Evolutionary conservation across 2,888 invertebrate genomes (phyloP).

Genomic region (Baronia brevicornis): DNA sequence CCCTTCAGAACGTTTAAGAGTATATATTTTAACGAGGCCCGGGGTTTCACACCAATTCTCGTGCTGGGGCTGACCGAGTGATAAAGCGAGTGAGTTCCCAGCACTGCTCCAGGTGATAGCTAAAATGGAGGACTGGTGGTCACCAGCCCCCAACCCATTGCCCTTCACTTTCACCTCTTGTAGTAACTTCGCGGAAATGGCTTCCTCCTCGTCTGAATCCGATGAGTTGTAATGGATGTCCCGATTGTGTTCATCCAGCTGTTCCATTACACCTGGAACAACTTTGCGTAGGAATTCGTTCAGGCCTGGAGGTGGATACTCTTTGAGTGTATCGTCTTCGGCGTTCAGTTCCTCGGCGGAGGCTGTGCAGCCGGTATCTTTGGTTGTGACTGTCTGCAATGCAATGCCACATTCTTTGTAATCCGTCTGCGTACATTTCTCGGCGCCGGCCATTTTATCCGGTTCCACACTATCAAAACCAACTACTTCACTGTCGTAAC

Average conservation of each 20-base stretch:
- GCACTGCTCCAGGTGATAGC: constrained; percentile 51
- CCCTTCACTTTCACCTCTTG: constrained; percentile 43
- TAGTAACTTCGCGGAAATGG: constrained; percentile 36
- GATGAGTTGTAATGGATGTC: constrained; percentile 41
- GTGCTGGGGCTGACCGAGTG: constrained; percentile 47
- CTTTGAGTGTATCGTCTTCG: constrained; percentile 31
- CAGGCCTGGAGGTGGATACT: constrained; percentile 47
- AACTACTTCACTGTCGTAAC: constrained; percentile 53
- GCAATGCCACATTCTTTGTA: constrained; percentile 33
- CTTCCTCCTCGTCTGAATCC: constrained; percentile 59
- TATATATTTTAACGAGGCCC: constrained; percentile 50
- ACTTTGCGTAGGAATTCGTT: constrained; percentile 56
- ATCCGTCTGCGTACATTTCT: constrained; percentile 49
- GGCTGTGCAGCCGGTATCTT: constrained; percentile 37
- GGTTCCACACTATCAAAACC: constrained; percentile 49
- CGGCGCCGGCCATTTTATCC: constrained; percentile 27
- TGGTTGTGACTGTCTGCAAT: constrained; percentile 39
- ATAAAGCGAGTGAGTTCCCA: constrained; percentile 51
- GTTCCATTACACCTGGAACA: constrained; percentile 52
- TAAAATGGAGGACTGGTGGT: constrained; percentile 40
- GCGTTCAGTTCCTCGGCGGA: constrained; percentile 39
- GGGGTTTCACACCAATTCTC: constrained; percentile 56
- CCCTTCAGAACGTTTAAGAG: constrained; percentile 61
- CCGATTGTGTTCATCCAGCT: constrained; percentile 42
- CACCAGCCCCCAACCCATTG: constrained; percentile 41